Conservation (phyloP, 2,888 invertebrate genomes). For the Clepsis dumicolana region DNA sequence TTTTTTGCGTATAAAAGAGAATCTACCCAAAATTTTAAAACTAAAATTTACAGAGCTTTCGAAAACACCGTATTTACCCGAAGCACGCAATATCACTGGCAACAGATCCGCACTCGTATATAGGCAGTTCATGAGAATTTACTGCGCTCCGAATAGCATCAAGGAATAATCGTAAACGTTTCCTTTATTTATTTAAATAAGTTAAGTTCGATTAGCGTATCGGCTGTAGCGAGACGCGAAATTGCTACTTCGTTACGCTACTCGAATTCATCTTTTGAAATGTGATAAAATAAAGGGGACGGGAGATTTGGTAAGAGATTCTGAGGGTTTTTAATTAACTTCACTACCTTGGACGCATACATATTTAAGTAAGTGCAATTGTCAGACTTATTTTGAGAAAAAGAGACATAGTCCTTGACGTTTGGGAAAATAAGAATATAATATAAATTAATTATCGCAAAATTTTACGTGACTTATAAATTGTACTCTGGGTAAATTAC, state of each 20-base stretch:
- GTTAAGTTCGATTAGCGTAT: slow-evolving; percentile 61
- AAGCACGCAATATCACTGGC: slow-evolving; percentile 20
- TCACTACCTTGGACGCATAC: neutral
- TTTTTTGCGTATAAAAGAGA: too few relatives aligned
- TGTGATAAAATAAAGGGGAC: slow-evolving; percentile 29
- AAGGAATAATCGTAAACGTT: slow-evolving; percentile 38
- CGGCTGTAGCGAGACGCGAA: slow-evolving; percentile 58
- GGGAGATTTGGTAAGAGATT: neutral
- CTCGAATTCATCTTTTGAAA: slow-evolving; percentile 42
- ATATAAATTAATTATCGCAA: too few relatives aligned
- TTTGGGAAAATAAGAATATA: too few relatives aligned
- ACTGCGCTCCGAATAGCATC: slow-evolving; percentile 36
- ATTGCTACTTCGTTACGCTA: slow-evolving; percentile 72
- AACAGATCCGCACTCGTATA: slow-evolving; percentile 29
- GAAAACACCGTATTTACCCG: slow-evolving; percentile 3
- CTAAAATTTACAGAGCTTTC: slow-evolving; percentile 6
- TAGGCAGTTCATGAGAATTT: slow-evolving; percentile 32
- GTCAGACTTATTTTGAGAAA: too few relatives aligned
- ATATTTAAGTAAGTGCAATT: neutral
- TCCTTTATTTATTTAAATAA: slow-evolving; percentile 61
- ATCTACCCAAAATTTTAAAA: neutral
- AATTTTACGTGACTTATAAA: too few relatives aligned
- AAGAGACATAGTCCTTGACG: too few relatives aligned
- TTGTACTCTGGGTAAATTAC: too few relatives aligned
- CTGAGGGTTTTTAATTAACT: neutral